Conservation (phyloP, 1,140 invertebrate species). For the Tenebrio molitor region DNA sequence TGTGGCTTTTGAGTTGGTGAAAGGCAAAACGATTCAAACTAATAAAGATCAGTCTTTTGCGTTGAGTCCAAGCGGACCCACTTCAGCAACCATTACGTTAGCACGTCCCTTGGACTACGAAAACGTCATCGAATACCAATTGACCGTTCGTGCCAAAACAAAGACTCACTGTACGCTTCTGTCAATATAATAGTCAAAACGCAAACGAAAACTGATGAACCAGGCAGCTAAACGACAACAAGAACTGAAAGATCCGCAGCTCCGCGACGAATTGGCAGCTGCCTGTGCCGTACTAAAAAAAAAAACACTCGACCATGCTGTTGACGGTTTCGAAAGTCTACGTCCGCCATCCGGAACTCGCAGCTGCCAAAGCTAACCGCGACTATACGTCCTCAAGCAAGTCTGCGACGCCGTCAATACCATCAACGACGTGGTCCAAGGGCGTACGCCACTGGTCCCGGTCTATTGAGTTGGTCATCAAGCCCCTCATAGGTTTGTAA, state of each 20-base stretch:
- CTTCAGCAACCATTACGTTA: conserved; percentile 80
- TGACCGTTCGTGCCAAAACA: conserved; percentile 89
- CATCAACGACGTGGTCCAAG: conserved; percentile 94
- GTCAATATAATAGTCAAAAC: conserved; percentile 82
- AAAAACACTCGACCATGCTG: conserved; percentile 99
- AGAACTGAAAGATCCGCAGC: conserved; percentile 94
- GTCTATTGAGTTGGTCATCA: too few relatives aligned
- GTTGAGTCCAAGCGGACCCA: conserved; percentile 72
- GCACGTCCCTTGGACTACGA: conserved; percentile 86
- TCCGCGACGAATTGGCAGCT: conserved; percentile 96
- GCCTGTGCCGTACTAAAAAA: conserved; percentile 96
- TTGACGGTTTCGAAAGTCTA: conserved; percentile 98
- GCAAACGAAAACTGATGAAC: conserved; percentile 91
- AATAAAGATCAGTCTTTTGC: conserved; percentile 85
- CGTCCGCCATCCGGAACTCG: conserved; percentile 96
- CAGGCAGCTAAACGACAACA: conserved; percentile 94
- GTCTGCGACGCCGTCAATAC: conserved; percentile 96
- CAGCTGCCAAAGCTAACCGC: conserved; percentile 95
- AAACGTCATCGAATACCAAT: conserved; percentile 82
- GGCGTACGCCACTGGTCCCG: too few relatives aligned
- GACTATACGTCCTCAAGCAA: conserved; percentile 96
- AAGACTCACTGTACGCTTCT: conserved; percentile 83
- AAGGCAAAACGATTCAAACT: conserved; percentile 85
- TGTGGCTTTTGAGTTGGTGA: conserved; percentile 82
- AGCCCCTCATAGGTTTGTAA: too few relatives aligned